phyloP scores from a whole-genome alignment of 2,113 vertebrate species.

The Pterocles orientalis region DNA sequence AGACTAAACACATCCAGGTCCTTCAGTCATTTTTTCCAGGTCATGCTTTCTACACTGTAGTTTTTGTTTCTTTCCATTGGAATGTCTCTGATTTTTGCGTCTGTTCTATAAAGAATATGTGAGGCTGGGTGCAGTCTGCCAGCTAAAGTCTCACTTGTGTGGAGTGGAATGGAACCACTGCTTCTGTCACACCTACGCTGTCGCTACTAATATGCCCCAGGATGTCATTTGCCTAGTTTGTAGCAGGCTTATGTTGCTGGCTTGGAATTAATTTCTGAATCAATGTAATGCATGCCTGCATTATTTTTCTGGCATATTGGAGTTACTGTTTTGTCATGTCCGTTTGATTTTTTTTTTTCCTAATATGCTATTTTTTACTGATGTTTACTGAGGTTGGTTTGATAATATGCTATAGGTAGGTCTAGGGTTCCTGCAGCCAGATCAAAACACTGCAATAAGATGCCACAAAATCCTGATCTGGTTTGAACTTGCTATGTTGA shows the following conservation, averaged over 20 bases:
- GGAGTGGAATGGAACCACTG: background rate
- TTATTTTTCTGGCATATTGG: background rate
- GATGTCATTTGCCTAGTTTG: background rate
- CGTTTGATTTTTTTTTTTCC: background rate
- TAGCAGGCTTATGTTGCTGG: background rate
- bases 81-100: background rate
- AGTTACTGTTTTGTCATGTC: background rate
- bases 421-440: background rate
- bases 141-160: background rate
- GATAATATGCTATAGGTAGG: background rate
- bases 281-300: background rate
- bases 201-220: background rate
- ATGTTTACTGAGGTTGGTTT: background rate
- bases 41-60: background rate
- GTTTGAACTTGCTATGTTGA: background rate
- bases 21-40: background rate
- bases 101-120: background rate
- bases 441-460: background rate
- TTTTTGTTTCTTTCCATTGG: background rate
- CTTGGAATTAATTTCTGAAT: background rate
- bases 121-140: background rate
- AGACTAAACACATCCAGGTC: conserved; percentile 7
- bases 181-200: background rate
- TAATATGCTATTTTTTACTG: background rate
- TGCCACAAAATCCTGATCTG: background rate